Conservation (phyloP, 2,888 invertebrate species). For the Drosophila monieri region DNA sequence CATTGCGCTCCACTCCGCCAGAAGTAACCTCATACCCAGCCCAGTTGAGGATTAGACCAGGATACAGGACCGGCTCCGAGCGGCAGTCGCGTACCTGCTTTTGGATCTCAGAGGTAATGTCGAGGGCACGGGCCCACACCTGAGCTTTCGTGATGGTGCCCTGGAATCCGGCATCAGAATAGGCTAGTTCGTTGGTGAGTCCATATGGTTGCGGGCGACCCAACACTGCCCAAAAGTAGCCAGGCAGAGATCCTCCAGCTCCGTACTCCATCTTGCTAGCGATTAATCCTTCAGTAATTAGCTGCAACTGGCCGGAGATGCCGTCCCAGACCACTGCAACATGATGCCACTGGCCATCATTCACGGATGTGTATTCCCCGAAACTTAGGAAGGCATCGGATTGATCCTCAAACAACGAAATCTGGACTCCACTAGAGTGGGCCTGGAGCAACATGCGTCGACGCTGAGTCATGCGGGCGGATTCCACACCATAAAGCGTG, state of each 20-base stretch:
- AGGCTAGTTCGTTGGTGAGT: conserved; percentile 85
- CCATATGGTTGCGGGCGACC: conserved; percentile 94
- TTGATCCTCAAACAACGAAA: conserved; percentile 94
- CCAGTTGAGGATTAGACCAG: conserved; percentile 94
- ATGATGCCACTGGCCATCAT: conserved; percentile 98
- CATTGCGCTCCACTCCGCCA: conserved; percentile 95
- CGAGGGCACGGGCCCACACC: conserved; percentile 95
- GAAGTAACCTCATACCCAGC: conserved; percentile 95
- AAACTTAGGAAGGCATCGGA: conserved; percentile 96
- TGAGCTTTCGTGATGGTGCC: conserved; percentile 97
- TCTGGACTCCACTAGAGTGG: conserved; percentile 96
- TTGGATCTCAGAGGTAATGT: conserved; percentile 95
- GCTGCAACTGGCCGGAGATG: conserved; percentile 92
- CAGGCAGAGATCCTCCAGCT: conserved; percentile 91
- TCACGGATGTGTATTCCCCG: conserved; percentile 95
- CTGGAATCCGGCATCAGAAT: conserved; percentile 96
- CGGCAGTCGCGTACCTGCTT: conserved; percentile 97
- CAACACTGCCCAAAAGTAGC: conserved; percentile 95
- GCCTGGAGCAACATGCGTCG: conserved; percentile 94
- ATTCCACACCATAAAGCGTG: conserved; percentile 94
- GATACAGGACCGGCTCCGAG: conserved; percentile 95
- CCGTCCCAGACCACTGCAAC: conserved; percentile 98
- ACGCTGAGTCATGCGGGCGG: conserved; percentile 90
- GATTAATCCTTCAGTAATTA: conserved; percentile 97
- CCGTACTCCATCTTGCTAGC: conserved; percentile 96